A percentile compares a stretch with the other conserved stretches of the same genome.
phyloP scores from a whole-genome alignment of 2,113 vertebrate species.

The Megaleporinus macrocephalus region DNA sequence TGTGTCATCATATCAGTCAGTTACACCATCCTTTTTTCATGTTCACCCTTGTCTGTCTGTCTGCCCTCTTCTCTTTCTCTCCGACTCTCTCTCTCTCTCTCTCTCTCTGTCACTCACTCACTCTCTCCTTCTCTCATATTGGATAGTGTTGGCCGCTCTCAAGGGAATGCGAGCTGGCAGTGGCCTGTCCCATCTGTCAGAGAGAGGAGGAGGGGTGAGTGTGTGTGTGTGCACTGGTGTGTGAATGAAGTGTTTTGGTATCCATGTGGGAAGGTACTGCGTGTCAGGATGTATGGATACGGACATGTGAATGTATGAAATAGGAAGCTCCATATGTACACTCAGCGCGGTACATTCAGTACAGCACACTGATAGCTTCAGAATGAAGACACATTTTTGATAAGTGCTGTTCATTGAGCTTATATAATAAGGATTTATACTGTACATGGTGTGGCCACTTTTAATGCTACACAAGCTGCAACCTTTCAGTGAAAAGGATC shows the following conservation, averaged over 20 bases:
- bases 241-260: conserved; percentile 9
- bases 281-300: conserved; percentile 9
- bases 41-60: conserved; percentile 14
- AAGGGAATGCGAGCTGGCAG: conserved; percentile 53
- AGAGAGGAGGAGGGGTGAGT: conserved; percentile 35
- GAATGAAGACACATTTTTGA: background rate
- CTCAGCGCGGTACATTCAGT: background rate
- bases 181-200: conserved; percentile 63
- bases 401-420: background rate
- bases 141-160: conserved; percentile 56
- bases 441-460: too few species aligned
- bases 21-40: conserved; percentile 29
- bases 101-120: conserved; percentile 14
- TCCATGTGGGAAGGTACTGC: conserved; percentile 5
- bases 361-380: too few species aligned
- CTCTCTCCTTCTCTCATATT: conserved; percentile 54
- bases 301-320: background rate
- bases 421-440: background rate
- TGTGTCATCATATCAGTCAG: conserved; percentile 28
- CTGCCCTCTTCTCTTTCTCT: background rate
- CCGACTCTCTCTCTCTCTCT: conserved; percentile 22
- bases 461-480: too few species aligned
- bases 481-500: too few species aligned
- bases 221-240: background rate
- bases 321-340: background rate